Evolutionary conservation across 2,113 vertebrate genomes (phyloP).

Genomic region (Scophthalmus maximus): DNA sequence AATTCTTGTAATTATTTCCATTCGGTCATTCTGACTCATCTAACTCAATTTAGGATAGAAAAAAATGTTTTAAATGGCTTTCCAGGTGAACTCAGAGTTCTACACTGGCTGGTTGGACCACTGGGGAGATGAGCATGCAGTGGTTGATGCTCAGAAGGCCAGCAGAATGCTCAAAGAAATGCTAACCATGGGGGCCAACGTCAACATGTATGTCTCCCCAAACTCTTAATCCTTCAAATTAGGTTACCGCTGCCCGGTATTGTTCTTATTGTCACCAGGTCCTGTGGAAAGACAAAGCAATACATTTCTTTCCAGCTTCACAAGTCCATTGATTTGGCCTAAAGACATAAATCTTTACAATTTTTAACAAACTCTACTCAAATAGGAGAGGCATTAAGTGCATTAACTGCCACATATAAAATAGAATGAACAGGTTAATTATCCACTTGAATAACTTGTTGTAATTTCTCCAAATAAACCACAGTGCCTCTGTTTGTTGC

Average conservation of each 20-base stretch:
- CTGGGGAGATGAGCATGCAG: constrained; percentile 90
- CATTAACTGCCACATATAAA: too few relatives aligned
- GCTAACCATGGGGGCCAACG: constrained; percentile 90
- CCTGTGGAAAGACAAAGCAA: too few relatives aligned
- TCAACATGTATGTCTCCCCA: constrained; percentile 90
- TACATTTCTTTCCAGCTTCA: too few relatives aligned
- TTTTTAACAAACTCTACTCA: too few relatives aligned
- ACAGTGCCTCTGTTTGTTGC: too few relatives aligned
- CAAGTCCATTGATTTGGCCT: too few relatives aligned
- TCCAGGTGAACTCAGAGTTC: constrained; percentile 97
- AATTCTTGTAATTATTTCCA: background rate
- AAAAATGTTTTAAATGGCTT: constrained; percentile 3
- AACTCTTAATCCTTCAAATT: background rate
- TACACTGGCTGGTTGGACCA: constrained; percentile 99
- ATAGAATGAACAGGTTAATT: too few relatives aligned
- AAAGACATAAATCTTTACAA: too few relatives aligned
- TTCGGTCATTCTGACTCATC: background rate
- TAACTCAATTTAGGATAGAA: background rate
- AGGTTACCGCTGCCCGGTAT: background rate
- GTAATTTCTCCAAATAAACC: too few relatives aligned
- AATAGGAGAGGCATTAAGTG: too few relatives aligned
- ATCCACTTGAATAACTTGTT: too few relatives aligned
- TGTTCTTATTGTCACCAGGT: too few relatives aligned
- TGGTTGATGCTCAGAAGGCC: constrained; percentile 75
- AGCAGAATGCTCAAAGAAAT: constrained; percentile 86